phyloP scores from a whole-genome alignment of 2,797 vertebrate genomes.

The Myotis daubentonii region DNA sequence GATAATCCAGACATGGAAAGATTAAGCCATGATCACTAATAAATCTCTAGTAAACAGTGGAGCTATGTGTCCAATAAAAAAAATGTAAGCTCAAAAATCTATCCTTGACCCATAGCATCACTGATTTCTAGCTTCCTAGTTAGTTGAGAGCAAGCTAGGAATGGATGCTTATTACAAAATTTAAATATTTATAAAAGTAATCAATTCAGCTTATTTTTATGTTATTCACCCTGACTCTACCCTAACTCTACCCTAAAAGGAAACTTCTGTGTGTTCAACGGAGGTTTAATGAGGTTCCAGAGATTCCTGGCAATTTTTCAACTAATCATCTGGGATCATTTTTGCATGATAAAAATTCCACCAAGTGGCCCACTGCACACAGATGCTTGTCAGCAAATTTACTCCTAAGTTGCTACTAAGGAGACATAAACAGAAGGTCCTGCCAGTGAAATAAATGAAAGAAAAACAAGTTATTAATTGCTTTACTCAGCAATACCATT shows the following conservation, averaged over 20 bases:
- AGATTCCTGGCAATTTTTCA: slow-evolving; percentile 61
- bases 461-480: slow-evolving; percentile 26
- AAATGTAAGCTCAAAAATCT: not conserved
- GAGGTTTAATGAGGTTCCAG: slow-evolving; percentile 61
- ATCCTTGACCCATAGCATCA: not conserved
- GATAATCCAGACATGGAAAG: not conserved
- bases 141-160: slow-evolving; percentile 18
- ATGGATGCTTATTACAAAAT: slow-evolving; percentile 19
- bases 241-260: slow-evolving; percentile 54
- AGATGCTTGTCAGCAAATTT: not conserved
- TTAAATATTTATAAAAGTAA: slow-evolving; percentile 62
- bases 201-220: not conserved
- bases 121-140: not conserved
- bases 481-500: not conserved
- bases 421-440: not conserved
- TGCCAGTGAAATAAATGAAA: not conserved
- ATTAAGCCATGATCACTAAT: not conserved
- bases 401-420: not conserved
- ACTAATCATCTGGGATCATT: slow-evolving; percentile 17
- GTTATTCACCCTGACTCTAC: slow-evolving; percentile 4
- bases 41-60: not conserved
- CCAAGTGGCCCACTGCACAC: not conserved
- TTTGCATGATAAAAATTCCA: slow-evolving; percentile 62
- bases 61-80: not conserved
- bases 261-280: slow-evolving; percentile 41